Conservation (phyloP, 2,113 vertebrate genomes). For the Pluvialis apricaria region DNA sequence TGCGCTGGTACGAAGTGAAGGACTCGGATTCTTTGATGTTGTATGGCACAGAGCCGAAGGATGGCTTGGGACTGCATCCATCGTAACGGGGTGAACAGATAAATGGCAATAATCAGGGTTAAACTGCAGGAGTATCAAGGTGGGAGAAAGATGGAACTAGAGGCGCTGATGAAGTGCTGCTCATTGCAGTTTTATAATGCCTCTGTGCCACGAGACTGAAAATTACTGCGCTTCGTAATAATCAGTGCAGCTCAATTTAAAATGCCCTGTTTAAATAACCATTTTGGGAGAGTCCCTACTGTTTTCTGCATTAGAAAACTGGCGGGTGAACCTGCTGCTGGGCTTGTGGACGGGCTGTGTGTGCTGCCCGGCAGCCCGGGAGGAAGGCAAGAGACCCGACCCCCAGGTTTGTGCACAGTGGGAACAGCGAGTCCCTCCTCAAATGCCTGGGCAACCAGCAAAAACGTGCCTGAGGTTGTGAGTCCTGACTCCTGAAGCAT, state of each 20-base stretch:
- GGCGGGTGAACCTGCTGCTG: not conserved
- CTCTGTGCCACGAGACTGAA: not conserved
- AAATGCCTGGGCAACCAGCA: not conserved
- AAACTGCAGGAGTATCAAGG: not conserved
- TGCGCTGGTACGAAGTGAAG: not conserved
- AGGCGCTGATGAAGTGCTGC: not conserved
- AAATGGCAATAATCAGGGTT: not conserved
- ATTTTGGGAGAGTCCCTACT: not conserved
- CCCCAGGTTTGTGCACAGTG: not conserved
- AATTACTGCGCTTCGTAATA: not conserved
- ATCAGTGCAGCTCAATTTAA: not conserved
- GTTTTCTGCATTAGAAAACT: not conserved
- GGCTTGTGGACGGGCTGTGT: not conserved
- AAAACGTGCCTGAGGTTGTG: not conserved
- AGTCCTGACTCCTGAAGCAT: not conserved
- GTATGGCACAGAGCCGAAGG: not conserved
- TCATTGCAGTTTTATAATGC: not conserved
- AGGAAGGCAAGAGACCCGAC: fast-evolving
- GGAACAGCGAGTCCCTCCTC: not conserved
- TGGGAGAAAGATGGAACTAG: not conserved
- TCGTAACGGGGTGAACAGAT: not conserved
- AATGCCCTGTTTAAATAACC: not conserved
- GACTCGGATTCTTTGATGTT: not conserved
- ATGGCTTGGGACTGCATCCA: not conserved
- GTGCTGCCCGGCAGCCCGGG: not conserved